phyloP scores from a whole-genome alignment of 2,113 vertebrate genomes.

The Pagrus major region DNA sequence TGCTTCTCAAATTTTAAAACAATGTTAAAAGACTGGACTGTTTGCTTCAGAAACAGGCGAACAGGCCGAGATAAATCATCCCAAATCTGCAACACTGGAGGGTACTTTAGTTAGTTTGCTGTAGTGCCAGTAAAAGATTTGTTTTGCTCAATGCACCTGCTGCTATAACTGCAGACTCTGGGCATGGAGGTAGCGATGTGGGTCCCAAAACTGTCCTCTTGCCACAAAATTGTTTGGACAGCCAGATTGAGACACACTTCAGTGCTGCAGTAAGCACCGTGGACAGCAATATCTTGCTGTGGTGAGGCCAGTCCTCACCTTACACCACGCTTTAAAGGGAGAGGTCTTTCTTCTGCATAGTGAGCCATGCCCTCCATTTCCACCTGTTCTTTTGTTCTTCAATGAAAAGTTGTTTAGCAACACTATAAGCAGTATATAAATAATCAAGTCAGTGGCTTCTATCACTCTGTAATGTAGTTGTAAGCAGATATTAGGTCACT shows the following conservation, averaged over 20 bases:
- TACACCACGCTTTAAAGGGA: conserved; percentile 8
- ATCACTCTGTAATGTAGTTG: not conserved
- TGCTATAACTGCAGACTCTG: conserved; percentile 1
- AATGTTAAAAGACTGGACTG: conserved; percentile 4
- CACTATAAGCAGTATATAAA: not conserved
- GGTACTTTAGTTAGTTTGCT: conserved; percentile 19
- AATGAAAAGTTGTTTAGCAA: not conserved
- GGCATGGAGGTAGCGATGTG: conserved; percentile 13
- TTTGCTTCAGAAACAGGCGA: conserved; percentile 11
- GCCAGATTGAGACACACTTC: conserved; percentile 41
- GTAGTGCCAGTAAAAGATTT: conserved; percentile 8
- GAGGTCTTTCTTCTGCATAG: not conserved
- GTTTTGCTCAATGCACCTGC: conserved; percentile 10
- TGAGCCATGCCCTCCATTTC: conserved; percentile 2
- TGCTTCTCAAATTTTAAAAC: conserved; percentile 2
- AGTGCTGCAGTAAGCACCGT: conserved; percentile 15
- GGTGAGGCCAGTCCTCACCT: conserved; percentile 17
- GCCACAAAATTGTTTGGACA: conserved; percentile 33
- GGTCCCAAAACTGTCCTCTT: conserved; percentile 16
- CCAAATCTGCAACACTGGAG: not conserved
- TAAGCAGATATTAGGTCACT: too few relatives aligned
- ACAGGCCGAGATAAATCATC: not conserved
- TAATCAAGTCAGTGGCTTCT: not conserved
- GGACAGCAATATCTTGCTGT: conserved; percentile 23
- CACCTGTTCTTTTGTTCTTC: not conserved